Conservation (phyloP, 92 coral and sea anemone species). For the Porites divaricata region DNA sequence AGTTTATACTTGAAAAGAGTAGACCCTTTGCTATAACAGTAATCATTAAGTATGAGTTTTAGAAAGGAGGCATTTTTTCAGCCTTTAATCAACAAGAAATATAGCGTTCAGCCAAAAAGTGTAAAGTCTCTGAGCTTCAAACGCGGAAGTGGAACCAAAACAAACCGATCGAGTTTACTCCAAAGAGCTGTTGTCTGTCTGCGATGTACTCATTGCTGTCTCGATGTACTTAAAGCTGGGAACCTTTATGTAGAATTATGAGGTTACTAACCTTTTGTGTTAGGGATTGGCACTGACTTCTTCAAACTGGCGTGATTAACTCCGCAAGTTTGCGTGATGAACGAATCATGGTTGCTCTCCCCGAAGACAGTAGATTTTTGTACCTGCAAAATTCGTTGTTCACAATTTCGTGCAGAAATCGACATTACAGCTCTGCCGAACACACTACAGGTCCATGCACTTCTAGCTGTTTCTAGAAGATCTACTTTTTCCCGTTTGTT, state of each 20-base stretch:
- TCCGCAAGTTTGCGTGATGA: not conserved
- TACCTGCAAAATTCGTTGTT: not conserved
- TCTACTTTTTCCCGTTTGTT: constrained; percentile 14
- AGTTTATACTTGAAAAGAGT: too few species aligned
- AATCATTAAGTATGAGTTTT: not conserved
- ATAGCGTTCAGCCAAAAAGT: not conserved
- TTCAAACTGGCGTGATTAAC: not conserved
- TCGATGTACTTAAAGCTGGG: not conserved
- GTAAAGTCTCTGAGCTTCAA: not conserved
- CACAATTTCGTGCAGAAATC: not conserved
- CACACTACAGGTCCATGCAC: constrained; percentile 10
- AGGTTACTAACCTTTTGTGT: not conserved
- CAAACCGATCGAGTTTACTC: not conserved
- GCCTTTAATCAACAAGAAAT: not conserved
- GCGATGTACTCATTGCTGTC: not conserved
- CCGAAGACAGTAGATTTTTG: not conserved
- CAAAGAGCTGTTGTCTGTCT: too few species aligned
- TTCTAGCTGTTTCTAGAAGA: not conserved
- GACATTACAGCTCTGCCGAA: not conserved
- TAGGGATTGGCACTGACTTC: too few species aligned
- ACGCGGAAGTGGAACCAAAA: constrained; percentile 10
- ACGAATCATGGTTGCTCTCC: not conserved
- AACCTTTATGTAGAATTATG: too few species aligned
- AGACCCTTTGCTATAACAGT: not conserved
- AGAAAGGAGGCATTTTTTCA: not conserved